A percentile compares a stretch with the other conserved stretches of the same genome.
Evolutionary conservation across 2,888 invertebrate species (phyloP).

Genomic region (Thereva nobilitata): DNA sequence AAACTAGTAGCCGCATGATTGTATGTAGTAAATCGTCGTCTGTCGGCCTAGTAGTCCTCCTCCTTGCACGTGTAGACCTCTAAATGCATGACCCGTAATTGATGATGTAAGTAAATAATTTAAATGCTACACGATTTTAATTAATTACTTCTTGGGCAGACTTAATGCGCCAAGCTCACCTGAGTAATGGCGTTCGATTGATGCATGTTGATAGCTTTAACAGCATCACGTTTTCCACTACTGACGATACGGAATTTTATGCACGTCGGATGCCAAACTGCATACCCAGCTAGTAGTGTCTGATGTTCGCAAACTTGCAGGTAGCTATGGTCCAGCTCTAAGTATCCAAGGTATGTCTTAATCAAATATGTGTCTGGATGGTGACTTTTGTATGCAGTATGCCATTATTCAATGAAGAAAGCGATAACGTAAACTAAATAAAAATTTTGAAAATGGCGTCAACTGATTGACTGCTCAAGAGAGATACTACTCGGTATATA

Average conservation of each 20-base stretch:
- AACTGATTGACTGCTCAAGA: conserved; percentile 20
- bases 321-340: conserved; percentile 3
- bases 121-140: conserved; percentile 37
- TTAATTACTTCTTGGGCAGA: conserved; percentile 35
- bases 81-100: conserved; percentile 27
- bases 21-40: neutral
- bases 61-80: conserved; percentile 2
- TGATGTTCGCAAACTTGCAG: neutral
- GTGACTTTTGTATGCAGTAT: neutral
- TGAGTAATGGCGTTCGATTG: conserved; percentile 37
- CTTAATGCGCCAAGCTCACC: conserved; percentile 34
- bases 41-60: neutral
- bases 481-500: conserved; percentile 1
- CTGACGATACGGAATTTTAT: conserved; percentile 29
- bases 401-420: conserved; percentile 14
- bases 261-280: neutral
- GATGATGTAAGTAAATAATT: conserved; percentile 36
- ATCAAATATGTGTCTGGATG: conserved; percentile 10
- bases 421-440: conserved; percentile 25
- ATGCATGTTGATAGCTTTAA: conserved; percentile 36
- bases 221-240: conserved; percentile 36
- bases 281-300: conserved; percentile 6
- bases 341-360: conserved; percentile 25
- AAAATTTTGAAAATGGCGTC: conserved; percentile 17
- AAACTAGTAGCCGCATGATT: neutral